Conservation (phyloP, 2,113 vertebrate genomes). For the Chiloscyllium plagiosum region DNA sequence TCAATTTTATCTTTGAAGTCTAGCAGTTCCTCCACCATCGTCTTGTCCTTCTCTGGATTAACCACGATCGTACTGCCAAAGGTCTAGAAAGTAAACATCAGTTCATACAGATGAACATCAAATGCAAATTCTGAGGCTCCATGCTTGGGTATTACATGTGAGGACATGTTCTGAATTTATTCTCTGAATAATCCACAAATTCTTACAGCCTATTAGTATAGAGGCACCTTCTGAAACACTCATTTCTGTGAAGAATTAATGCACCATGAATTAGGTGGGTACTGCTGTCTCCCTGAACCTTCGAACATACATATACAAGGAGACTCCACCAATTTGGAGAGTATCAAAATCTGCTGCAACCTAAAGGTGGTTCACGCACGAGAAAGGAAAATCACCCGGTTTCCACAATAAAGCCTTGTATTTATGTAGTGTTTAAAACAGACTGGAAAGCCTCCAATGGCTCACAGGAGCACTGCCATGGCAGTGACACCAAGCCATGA, state of each 20-base stretch:
- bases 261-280: neutral
- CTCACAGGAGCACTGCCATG: neutral
- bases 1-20: conserved; percentile 76
- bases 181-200: neutral
- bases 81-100: conserved; percentile 51
- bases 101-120: conserved; percentile 40
- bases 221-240: neutral
- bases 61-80: conserved; percentile 71
- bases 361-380: neutral
- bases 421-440: neutral
- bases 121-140: neutral
- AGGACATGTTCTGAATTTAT: neutral
- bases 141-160: neutral
- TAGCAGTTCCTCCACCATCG: conserved; percentile 74
- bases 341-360: neutral
- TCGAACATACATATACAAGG: too few species aligned
- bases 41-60: conserved; percentile 74
- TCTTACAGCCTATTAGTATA: neutral
- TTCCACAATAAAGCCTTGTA: neutral
- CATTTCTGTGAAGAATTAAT: neutral
- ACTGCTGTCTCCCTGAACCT: neutral
- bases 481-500: neutral
- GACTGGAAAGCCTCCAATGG: neutral
- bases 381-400: neutral
- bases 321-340: neutral